Conservation (phyloP, 2,888 invertebrate genomes). For the Epinotia brunnichana region DNA sequence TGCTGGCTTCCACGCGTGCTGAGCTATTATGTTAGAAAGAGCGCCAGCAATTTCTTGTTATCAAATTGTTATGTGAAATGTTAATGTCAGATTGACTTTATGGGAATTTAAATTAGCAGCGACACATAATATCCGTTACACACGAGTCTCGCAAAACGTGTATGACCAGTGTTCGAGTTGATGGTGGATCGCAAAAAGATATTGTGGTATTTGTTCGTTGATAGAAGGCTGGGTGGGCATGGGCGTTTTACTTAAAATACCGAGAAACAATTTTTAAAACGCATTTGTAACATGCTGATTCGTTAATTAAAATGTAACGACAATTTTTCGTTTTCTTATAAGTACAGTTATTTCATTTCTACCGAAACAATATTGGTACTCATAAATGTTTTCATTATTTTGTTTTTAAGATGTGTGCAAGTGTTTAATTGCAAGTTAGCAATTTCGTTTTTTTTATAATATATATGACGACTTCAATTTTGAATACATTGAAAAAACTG, state of each 20-base stretch:
- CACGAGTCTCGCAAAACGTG: slow-evolving; percentile 15
- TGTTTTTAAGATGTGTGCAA: no score
- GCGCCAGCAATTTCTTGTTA: not conserved
- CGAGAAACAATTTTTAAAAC: not conserved
- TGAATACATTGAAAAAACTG: no score
- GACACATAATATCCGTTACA: slow-evolving; percentile 40
- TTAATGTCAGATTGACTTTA: not conserved
- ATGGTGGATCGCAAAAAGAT: slow-evolving; percentile 16
- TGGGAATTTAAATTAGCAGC: slow-evolving; percentile 35
- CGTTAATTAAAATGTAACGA: no score
- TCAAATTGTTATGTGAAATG: not conserved
- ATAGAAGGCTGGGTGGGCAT: slow-evolving; percentile 12
- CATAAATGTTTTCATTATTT: no score
- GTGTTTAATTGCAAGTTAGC: no score
- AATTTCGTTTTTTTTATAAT: no score
- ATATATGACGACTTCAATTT: no score
- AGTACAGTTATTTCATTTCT: no score
- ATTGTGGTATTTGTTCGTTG: slow-evolving; percentile 13
- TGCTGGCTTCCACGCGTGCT: not conserved
- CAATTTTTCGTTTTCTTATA: no score
- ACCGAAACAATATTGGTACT: no score
- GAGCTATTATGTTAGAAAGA: not conserved
- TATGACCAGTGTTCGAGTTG: not conserved
- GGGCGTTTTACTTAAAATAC: not conserved
- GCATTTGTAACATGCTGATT: not conserved